These are phyloP conservation scores for Drosophila neutralis DNA, from an alignment of 2,888 invertebrate species.

Conservation along the genomic window DNA sequence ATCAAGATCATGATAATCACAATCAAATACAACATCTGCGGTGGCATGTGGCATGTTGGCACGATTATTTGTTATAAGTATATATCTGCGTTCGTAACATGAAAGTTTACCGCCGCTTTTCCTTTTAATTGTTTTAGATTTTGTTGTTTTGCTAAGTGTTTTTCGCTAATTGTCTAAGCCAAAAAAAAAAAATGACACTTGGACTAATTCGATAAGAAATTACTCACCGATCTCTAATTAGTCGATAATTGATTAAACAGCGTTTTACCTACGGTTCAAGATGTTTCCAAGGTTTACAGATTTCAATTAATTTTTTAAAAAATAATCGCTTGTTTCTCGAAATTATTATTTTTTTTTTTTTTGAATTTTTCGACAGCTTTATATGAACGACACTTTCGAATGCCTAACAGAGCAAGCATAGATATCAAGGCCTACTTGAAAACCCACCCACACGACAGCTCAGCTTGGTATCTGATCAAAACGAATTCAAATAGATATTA, in stretches of 20 bases:
- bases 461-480: not conserved
- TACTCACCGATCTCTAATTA: not conserved
- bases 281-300: not conserved
- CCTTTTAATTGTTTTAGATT: constrained; percentile 39
- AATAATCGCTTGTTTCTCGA: not conserved
- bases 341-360: not conserved
- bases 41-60: constrained; percentile 35
- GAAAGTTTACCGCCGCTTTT: constrained; percentile 44
- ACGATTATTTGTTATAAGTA: constrained; percentile 13
- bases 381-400: constrained; percentile 10
- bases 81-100: constrained; percentile 6
- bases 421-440: constrained; percentile 30
- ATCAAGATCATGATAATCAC: constrained; percentile 72
- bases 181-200: not conserved
- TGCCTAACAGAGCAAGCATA: not conserved
- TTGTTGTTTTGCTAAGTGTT: constrained; percentile 24
- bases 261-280: constrained; percentile 7
- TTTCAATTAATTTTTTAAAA: not conserved
- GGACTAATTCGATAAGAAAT: constrained; percentile 1
- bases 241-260: not conserved
- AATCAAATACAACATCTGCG: constrained; percentile 37
- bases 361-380: constrained; percentile 12
- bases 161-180: not conserved
- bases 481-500: not conserved
- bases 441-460: constrained; percentile 10